phyloP scores from a whole-genome alignment of 2,888 invertebrate species.

The Leucoma salicis region DNA sequence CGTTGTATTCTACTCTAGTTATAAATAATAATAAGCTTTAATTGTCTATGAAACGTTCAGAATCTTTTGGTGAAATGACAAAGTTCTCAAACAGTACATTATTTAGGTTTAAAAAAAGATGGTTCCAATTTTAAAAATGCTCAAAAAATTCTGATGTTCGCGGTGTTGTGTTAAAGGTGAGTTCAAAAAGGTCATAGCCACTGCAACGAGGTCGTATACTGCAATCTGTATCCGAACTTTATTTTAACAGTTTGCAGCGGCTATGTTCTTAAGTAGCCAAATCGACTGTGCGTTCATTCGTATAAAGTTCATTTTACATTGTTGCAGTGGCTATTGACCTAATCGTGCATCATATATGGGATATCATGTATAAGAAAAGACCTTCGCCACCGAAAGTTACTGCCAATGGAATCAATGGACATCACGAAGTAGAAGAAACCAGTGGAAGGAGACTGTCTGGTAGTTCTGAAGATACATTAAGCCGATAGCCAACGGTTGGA shows the following conservation, averaged over 20 bases:
- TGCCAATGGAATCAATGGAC: conserved; percentile 67
- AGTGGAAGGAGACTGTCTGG: conserved; percentile 66
- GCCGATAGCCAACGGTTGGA: conserved; percentile 62
- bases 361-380: conserved; percentile 88
- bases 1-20: too few relatives aligned
- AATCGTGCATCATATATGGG: conserved; percentile 99
- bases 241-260: conserved; percentile 68
- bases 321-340: conserved; percentile 99
- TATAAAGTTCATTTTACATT: conserved; percentile 56
- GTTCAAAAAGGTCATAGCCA: conserved; percentile 73
- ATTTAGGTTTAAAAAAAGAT: conserved; percentile 1
- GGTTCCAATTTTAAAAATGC: background rate
- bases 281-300: conserved; percentile 27
- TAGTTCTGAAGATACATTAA: conserved; percentile 76
- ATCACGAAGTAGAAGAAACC: conserved; percentile 55
- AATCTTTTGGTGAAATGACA: too few relatives aligned
- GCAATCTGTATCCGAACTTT: conserved; percentile 31
- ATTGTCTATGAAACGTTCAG: too few relatives aligned
- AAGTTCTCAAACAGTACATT: too few relatives aligned
- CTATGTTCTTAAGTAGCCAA: conserved; percentile 79
- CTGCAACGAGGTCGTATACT: conserved; percentile 65
- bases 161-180: conserved; percentile 45
- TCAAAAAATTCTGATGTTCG: background rate
- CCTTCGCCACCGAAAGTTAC: conserved; percentile 42
- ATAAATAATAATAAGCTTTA: too few relatives aligned